Evolutionary conservation across 2,113 vertebrate species (phyloP).

Genomic region (Axis porcinus): DNA sequence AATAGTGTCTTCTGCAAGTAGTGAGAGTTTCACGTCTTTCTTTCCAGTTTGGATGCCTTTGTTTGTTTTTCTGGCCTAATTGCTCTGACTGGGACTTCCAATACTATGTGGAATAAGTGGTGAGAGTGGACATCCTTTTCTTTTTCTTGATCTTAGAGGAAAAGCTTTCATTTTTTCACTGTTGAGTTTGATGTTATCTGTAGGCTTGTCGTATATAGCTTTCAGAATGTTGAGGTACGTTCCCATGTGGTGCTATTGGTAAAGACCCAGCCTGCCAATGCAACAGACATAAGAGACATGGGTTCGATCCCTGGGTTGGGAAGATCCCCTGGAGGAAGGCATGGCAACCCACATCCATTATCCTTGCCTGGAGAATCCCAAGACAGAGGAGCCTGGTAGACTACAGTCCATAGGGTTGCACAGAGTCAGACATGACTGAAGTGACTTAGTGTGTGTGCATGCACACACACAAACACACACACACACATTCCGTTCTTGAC

Average conservation of each 20-base stretch:
- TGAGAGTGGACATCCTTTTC: neutral
- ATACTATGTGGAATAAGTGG: neutral
- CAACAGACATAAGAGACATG: too few species aligned
- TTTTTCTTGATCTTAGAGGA: neutral
- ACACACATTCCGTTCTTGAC: neutral
- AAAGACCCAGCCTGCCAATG: too few species aligned
- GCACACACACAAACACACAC: too few species aligned
- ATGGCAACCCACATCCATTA: too few species aligned
- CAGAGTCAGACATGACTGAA: too few species aligned
- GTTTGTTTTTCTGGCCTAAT: neutral
- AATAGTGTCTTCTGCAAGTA: neutral
- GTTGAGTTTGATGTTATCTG: neutral
- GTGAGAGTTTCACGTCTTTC: neutral
- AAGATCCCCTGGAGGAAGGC: too few species aligned
- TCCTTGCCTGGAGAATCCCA: too few species aligned
- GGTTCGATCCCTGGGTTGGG: too few species aligned
- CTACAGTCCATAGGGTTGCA: too few species aligned
- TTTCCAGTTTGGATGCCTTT: neutral
- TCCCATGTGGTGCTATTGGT: too few species aligned
- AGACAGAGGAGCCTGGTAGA: too few species aligned
- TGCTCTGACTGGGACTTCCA: neutral
- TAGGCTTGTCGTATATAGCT: neutral
- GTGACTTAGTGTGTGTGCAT: fast-evolving
- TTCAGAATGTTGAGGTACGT: neutral
- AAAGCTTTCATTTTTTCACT: neutral